Conservation (phyloP, 2,888 invertebrate genomes). For the Portevinia maculata region DNA sequence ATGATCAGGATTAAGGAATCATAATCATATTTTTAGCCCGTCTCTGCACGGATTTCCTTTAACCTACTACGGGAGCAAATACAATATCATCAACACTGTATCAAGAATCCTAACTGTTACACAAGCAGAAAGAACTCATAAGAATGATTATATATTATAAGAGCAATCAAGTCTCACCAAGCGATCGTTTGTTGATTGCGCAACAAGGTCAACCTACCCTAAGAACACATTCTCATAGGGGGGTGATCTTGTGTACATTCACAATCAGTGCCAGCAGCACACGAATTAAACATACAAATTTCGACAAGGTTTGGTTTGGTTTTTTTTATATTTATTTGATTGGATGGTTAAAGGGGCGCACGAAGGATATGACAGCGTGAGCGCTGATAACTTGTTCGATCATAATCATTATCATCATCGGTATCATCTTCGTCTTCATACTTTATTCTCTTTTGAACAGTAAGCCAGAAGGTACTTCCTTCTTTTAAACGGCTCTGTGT, state of each 20-base stretch:
- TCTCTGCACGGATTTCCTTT: no score
- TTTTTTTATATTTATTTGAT: slow-evolving; percentile 34
- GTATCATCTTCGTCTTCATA: slow-evolving; percentile 32
- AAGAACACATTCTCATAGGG: slow-evolving; percentile 30
- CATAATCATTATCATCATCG: slow-evolving; percentile 59
- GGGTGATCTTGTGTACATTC: slow-evolving; percentile 53
- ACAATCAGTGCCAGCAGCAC: slow-evolving; percentile 28
- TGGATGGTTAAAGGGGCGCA: slow-evolving; percentile 52
- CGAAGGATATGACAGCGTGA: slow-evolving; percentile 53
- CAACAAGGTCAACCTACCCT: slow-evolving; percentile 5
- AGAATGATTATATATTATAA: no score
- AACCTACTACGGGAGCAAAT: no score
- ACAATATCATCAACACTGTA: no score
- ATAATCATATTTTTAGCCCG: no score
- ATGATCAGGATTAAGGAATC: no score
- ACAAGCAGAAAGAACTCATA: no score
- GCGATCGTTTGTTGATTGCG: slow-evolving; percentile 42
- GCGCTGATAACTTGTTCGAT: slow-evolving; percentile 67
- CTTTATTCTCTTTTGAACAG: slow-evolving; percentile 7
- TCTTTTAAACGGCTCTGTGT: slow-evolving; percentile 41
- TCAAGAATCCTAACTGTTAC: no score
- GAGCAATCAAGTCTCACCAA: slow-evolving; percentile 22
- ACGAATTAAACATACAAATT: slow-evolving; percentile 66
- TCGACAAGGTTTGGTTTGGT: slow-evolving; percentile 47
- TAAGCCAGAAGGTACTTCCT: slow-evolving; percentile 49